Conservation (phyloP, 2,113 vertebrate species). For the Ictalurus furcatus region DNA sequence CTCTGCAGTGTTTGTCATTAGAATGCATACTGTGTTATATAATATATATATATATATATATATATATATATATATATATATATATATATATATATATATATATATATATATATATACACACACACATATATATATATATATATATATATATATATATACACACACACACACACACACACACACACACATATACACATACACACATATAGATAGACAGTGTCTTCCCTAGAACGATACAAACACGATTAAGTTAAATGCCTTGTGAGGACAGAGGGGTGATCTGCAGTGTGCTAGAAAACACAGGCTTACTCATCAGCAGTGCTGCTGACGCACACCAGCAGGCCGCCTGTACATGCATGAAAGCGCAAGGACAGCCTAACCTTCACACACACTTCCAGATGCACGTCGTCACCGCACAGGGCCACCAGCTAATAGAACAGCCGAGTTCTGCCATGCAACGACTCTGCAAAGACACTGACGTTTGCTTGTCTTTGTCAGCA, state of each 20-base stretch:
- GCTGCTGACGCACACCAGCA: constrained; percentile 59
- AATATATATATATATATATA: no score
- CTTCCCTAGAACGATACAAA: not conserved
- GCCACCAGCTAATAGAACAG: constrained; percentile 27
- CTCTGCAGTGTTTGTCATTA: not conserved
- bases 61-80: no score
- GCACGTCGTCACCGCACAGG: constrained; percentile 49
- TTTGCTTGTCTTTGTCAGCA: not conserved
- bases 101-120: no score
- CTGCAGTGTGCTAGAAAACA: constrained; percentile 43
- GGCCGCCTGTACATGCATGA: constrained; percentile 59
- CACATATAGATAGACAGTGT: not conserved
- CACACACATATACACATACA: no score
- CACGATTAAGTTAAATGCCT: not conserved
- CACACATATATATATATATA: no score
- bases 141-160: no score
- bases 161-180: no score
- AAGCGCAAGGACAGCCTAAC: constrained; percentile 72
- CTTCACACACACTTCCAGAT: constrained; percentile 65
- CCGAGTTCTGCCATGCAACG: constrained; percentile 54
- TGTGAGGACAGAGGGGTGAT: constrained; percentile 11
- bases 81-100: no score
- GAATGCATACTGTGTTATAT: not conserved
- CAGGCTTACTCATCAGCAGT: constrained; percentile 58
- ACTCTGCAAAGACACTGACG: not conserved